Evolutionary conservation across 2,888 invertebrate genomes (phyloP).

Genomic region (Choreutis nemorana): DNA sequence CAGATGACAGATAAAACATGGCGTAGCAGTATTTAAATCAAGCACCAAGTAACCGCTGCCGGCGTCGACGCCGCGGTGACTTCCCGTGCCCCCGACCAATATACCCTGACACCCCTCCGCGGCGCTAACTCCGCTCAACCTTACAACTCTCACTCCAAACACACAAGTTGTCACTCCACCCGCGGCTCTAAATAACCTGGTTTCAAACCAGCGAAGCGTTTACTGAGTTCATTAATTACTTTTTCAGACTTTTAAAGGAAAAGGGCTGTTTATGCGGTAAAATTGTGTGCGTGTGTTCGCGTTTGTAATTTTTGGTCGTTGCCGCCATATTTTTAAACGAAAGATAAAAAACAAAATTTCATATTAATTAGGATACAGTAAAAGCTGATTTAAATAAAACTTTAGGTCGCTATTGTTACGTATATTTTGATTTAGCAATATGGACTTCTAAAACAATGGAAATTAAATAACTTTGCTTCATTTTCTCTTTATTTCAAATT

Average conservation of each 20-base stretch:
- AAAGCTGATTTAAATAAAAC: too few relatives aligned
- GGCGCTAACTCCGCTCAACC: conserved; percentile 9
- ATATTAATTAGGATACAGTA: too few relatives aligned
- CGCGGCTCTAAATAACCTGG: conserved; percentile 20
- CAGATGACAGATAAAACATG: conserved; percentile 51
- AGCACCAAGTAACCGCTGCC: conserved; percentile 18
- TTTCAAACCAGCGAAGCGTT: conserved; percentile 18
- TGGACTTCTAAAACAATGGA: too few relatives aligned
- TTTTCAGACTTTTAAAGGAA: conserved; percentile 35
- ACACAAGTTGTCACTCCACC: conserved; percentile 12
- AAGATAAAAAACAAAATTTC: too few relatives aligned
- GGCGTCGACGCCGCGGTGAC: conserved; percentile 17
- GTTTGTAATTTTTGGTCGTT: conserved; percentile 11
- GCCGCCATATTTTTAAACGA: too few relatives aligned
- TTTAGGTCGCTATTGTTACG: too few relatives aligned
- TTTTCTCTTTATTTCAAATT: too few relatives aligned
- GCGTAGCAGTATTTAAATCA: conserved; percentile 50
- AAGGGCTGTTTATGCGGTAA: conserved; percentile 18
- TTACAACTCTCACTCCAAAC: conserved; percentile 6
- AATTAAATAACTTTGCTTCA: too few relatives aligned
- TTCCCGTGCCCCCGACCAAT: conserved; percentile 22
- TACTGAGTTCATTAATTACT: conserved; percentile 45
- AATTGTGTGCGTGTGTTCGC: too few relatives aligned
- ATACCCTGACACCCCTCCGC: conserved; percentile 19
- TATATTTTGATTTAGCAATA: too few relatives aligned